Base-by-base conservation (phyloP, 2,888 invertebrate genomes). In the Branchellion lobata region DNA sequence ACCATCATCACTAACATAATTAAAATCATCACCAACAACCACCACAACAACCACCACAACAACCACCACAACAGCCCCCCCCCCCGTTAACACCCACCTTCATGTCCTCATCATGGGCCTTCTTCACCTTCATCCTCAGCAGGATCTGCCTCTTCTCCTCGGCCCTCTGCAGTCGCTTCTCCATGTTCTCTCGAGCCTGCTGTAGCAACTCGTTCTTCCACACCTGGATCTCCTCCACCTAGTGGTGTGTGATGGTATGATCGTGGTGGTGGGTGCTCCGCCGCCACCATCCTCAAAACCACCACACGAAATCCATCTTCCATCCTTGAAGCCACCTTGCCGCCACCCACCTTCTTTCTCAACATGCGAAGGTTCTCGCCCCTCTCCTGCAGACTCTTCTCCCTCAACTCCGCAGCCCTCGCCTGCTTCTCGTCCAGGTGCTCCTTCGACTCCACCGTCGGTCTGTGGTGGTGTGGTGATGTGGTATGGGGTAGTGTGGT, bases 51-150 rank as follows among this genome's bases (percentile, higher is more conserved):
- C 40, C 14, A 14, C 40, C 29, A 72, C 36, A 72, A 11, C 72
- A 65, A 5, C 29, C 11, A 5, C 21, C 8, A n/a, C 29, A 3
- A n/a, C 24, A 65, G 8, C 24, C 65, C 24, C 24, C 24, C 65
- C 65, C 3, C 3, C 3, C 65, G n/a, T 40, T 8, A 40, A 14
- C 40, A 14, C 40, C 40, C 47, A 89, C 89, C 86, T 97, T 97
- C 81, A 95, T 94, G 84, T 98, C 97, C 86, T 98, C 98, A 84
- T 98, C 97, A 85, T 96, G 96, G 0, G 98, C 98, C 87, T 97
- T 97, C 83, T 93, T 91, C 0, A 96, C 93, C 83, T 95, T 94
- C 79, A 87, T 86, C 81, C 88, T 87, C 31, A 90, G 84, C 82
- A 88, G 86, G 91, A 93, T 86, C 90, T 92, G 93, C 29, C 98